These are phyloP conservation scores for Hyperopisus bebe DNA, from an alignment of 2,113 vertebrate species.

Conservation along the genomic window DNA sequence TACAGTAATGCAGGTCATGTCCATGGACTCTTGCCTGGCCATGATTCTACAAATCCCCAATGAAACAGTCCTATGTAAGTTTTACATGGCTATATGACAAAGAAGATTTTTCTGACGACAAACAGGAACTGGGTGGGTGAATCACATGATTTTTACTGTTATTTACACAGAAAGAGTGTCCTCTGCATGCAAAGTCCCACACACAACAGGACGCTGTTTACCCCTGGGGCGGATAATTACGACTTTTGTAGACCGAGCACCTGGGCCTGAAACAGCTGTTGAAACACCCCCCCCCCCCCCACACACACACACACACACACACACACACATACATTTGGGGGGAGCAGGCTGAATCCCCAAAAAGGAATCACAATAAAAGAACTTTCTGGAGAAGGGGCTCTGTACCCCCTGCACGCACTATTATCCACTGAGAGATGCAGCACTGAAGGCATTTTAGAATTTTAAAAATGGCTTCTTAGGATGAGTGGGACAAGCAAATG, in stretches of 20 bases:
- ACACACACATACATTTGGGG: neutral
- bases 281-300: neutral
- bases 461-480: neutral
- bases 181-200: neutral
- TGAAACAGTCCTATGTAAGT: neutral
- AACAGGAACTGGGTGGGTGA: neutral
- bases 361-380: neutral
- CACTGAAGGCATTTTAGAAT: neutral
- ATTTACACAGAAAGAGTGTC: neutral
- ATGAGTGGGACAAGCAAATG: neutral
- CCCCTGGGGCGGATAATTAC: neutral
- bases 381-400: neutral
- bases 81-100: neutral
- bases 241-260: neutral
- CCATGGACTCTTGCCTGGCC: neutral
- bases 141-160: neutral
- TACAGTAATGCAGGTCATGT: neutral
- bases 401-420: neutral
- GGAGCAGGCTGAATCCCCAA: neutral
- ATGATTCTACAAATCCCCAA: neutral
- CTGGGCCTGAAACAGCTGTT: neutral
- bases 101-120: neutral
- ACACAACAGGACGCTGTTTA: neutral
- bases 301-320: too few species aligned
- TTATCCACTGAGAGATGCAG: neutral